phyloP scores from a whole-genome alignment of 2,888 invertebrate genomes.

The Cheilosia variabilis region DNA sequence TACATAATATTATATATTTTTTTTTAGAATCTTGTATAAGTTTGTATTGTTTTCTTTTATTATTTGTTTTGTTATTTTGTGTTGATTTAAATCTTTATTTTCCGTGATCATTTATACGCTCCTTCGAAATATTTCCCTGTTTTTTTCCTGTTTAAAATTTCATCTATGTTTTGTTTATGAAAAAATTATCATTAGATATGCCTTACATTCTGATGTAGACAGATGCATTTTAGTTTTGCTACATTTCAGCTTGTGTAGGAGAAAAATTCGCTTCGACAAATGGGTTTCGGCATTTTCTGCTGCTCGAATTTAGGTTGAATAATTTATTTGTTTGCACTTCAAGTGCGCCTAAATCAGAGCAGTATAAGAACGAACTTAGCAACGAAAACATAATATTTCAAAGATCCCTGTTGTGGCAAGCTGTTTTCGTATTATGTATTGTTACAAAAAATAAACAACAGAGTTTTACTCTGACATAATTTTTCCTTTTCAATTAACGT shows the following conservation, averaged over 20 bases:
- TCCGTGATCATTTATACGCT: conserved; percentile 67
- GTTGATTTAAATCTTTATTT: conserved; percentile 43
- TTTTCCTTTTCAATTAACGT: conserved; percentile 33
- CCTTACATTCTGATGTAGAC: neutral
- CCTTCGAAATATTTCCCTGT: conserved; percentile 53
- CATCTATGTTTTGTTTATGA: conserved; percentile 43
- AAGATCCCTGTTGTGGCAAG: neutral
- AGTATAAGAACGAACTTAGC: too few relatives aligned
- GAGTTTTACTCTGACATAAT: neutral
- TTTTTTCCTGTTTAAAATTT: conserved; percentile 45
- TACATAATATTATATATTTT: neutral
- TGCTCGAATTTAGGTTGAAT: too few relatives aligned
- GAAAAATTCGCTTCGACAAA: too few relatives aligned
- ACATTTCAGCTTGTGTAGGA: too few relatives aligned
- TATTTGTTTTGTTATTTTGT: conserved; percentile 41
- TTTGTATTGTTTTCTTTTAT: neutral
- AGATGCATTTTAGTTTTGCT: too few relatives aligned
- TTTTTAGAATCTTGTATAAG: neutral
- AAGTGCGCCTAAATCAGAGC: too few relatives aligned
- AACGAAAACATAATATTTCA: neutral
- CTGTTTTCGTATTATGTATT: too few relatives aligned
- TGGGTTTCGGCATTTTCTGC: too few relatives aligned
- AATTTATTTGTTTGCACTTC: too few relatives aligned
- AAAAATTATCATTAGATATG: conserved; percentile 30
- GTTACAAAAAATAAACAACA: neutral